Evolutionary conservation across 2,797 vertebrate species (phyloP).

Genomic region (Hybognathus amarus): DNA sequence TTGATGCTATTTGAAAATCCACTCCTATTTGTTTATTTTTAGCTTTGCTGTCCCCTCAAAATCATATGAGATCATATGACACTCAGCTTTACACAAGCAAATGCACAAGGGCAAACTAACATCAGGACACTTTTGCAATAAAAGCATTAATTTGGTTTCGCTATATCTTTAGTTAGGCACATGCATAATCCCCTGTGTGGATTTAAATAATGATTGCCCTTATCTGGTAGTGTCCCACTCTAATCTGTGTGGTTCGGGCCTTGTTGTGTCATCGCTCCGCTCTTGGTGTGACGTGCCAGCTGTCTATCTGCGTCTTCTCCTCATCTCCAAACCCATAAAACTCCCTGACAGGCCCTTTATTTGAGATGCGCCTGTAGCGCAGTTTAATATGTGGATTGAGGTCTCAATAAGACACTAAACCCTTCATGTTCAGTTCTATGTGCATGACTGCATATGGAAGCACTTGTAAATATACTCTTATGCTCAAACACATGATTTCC

Average conservation of each 20-base stretch:
- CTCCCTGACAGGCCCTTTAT: conserved; percentile 34
- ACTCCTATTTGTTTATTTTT: neutral
- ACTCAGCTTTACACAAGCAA: neutral
- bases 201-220: conserved; percentile 60
- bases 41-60: neutral
- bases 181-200: conserved; percentile 30
- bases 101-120: neutral
- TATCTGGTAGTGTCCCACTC: conserved; percentile 47
- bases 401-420: neutral
- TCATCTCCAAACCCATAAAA: conserved; percentile 48
- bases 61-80: neutral
- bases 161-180: neutral
- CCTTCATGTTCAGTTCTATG: neutral
- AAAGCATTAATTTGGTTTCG: neutral
- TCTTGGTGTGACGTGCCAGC: neutral
- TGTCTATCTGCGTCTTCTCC: conserved; percentile 32
- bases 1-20: too few species aligned
- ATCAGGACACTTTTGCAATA: neutral
- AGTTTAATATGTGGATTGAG: neutral
- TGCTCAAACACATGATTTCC: neutral
- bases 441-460: conserved; percentile 11
- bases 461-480: conserved; percentile 40
- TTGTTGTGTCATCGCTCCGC: conserved; percentile 27
- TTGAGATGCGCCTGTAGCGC: neutral
- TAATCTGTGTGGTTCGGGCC: conserved; percentile 54